phyloP scores from a whole-genome alignment of 2,113 vertebrate genomes.

The Halcyon malimbica region DNA sequence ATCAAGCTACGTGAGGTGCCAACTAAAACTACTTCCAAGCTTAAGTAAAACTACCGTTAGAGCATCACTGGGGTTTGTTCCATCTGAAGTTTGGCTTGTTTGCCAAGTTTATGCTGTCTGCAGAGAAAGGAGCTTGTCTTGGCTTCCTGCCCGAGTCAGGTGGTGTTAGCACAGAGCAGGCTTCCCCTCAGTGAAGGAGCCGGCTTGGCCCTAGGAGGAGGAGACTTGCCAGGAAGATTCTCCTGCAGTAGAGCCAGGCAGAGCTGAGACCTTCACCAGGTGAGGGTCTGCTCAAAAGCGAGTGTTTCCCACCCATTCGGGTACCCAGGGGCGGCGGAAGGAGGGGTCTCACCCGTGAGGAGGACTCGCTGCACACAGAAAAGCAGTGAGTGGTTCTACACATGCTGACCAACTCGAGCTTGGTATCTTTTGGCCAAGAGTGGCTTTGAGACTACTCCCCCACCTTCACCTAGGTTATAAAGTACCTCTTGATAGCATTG shows the following conservation, averaged over 20 bases:
- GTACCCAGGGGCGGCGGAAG: neutral
- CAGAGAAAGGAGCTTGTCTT: neutral
- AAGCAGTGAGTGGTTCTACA: neutral
- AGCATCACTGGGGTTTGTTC: neutral
- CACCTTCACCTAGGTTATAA: neutral
- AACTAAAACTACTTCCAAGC: neutral
- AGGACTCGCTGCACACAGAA: accelerated
- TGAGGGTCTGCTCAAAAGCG: neutral
- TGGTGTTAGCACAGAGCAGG: accelerated
- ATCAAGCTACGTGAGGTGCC: neutral
- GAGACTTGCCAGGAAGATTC: neutral
- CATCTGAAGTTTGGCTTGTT: neutral
- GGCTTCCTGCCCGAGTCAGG: neutral
- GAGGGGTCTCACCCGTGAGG: neutral
- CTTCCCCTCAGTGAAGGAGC: neutral
- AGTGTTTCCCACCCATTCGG: neutral
- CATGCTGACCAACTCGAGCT: accelerated
- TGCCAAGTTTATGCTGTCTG: neutral
- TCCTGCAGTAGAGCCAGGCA: neutral
- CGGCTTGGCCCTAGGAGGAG: neutral
- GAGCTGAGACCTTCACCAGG: neutral
- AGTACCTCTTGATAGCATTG: neutral
- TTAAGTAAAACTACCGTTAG: neutral
- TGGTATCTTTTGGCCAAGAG: neutral
- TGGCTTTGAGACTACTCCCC: neutral